Evolutionary conservation across 2,888 invertebrate species (phyloP), one percentile per base, ranked within the genome.

Genomic region (Priocnemis perturbator): DNA sequence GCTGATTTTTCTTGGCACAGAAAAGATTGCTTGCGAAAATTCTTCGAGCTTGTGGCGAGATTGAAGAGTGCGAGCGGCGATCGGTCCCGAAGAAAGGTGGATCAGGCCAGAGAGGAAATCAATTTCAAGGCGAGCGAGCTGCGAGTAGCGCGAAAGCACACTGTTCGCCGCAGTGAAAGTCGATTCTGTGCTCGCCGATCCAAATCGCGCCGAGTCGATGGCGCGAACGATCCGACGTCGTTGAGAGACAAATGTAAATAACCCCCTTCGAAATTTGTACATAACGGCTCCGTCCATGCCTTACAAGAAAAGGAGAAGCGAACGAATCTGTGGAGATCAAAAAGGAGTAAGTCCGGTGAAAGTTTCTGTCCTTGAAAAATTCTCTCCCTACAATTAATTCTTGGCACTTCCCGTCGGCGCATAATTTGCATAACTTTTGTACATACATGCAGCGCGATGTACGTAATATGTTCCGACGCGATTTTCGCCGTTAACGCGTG

Each of bases 101-200:
- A 66, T 55, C 37, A 47, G 63, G 69, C 77, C 66, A 71, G 67
- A 67, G 73, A 61, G 48, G 67, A 73, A 67, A 67, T 67, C 58
- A 70, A 65, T 76, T 73, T 66, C 74, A 78, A 80, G 80, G 74
- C 60, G 70, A 76, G 73, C 76, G 69, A 78, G 74, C 55, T 68
- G 63, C 62, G 71, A 77, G 73, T 70, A 64, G 69, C 76, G 75
- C 75, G 83, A 85, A 84, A 84, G 84, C 81, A 70, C 71, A 69
- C 78, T 72, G 75, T 76, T 71, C 23, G 47, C 48, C 73, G 61
- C 73, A 83, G 85, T 83, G 84, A 85, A 85, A 85, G 85, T 83
- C 76, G 77, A 81, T 64, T 63, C 76, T 74, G 74, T 77, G 78
- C 67, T 77, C 76, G 67, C 71, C 77, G 79, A 83, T 84, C 79